Percentiles rank a stretch among this genome's conserved stretches.
phyloP scores from a whole-genome alignment of 2,888 invertebrate species.

The Embidobia sp. region DNA sequence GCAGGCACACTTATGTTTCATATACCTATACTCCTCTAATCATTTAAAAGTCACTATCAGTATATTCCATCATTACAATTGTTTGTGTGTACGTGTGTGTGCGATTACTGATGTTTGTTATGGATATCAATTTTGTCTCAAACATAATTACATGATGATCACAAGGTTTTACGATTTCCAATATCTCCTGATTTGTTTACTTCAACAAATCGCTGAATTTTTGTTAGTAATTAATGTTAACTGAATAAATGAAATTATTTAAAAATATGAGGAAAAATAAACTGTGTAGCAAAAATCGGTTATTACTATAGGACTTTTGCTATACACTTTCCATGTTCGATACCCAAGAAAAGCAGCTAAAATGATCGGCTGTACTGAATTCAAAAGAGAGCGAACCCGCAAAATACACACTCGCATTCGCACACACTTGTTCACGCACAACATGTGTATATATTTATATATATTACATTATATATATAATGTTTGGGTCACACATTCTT shows the following conservation, averaged over 20 bases:
- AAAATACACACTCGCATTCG: conserved; percentile 38
- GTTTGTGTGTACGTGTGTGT: conserved; percentile 32
- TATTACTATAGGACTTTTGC: too few relatives aligned
- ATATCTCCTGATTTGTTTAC: too few relatives aligned
- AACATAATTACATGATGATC: too few relatives aligned
- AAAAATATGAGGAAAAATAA: neutral
- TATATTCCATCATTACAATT: conserved; percentile 34
- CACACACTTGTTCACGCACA: conserved; percentile 42
- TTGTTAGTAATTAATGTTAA: too few relatives aligned
- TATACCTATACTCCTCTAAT: conserved; percentile 40
- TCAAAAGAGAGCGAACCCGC: conserved; percentile 14
- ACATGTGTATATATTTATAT: conserved; percentile 54
- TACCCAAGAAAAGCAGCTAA: neutral
- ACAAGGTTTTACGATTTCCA: too few relatives aligned
- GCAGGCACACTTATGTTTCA: conserved; percentile 71
- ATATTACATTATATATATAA: conserved; percentile 59
- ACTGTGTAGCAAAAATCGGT: neutral
- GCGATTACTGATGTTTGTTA: conserved; percentile 2
- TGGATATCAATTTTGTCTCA: too few relatives aligned
- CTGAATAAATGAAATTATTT: too few relatives aligned
- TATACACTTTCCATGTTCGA: too few relatives aligned
- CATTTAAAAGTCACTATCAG: conserved; percentile 38
- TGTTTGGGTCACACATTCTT: conserved; percentile 37
- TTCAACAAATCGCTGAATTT: too few relatives aligned
- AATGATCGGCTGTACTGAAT: neutral